phyloP scores from a whole-genome alignment of 2,888 invertebrate genomes.

The Amphipyra tragopoginis region DNA sequence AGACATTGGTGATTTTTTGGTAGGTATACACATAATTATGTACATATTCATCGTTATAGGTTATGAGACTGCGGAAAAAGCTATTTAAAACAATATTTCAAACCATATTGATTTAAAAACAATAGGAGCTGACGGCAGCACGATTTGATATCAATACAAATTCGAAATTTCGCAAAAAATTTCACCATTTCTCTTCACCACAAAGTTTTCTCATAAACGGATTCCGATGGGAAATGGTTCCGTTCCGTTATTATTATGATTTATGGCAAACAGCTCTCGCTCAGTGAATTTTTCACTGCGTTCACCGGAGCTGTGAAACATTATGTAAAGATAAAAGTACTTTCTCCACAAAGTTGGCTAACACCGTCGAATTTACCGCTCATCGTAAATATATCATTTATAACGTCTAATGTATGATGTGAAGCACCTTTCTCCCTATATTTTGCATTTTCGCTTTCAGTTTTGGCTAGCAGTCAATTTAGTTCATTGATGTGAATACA shows the following conservation, averaged over 20 bases:
- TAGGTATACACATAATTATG: too few relatives aligned
- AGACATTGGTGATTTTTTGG: too few relatives aligned
- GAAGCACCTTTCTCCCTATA: conserved; percentile 46
- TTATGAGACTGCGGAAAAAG: too few relatives aligned
- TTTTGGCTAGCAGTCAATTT: too few relatives aligned
- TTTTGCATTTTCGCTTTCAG: too few relatives aligned
- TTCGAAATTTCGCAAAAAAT: conserved; percentile 26
- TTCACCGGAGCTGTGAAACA: conserved; percentile 54
- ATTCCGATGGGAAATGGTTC: conserved; percentile 51
- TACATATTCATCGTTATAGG: too few relatives aligned
- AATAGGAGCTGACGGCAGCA: background rate
- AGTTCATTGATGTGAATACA: too few relatives aligned
- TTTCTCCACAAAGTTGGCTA: conserved; percentile 45
- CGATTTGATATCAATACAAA: background rate
- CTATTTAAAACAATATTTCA: too few relatives aligned
- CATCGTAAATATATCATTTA: conserved; percentile 54
- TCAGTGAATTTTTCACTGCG: conserved; percentile 61
- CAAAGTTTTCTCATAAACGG: conserved; percentile 48
- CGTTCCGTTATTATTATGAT: conserved; percentile 58
- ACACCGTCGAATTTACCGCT: conserved; percentile 40
- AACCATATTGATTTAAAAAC: conserved; percentile 2
- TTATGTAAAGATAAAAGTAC: conserved; percentile 60
- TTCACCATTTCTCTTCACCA: conserved; percentile 41
- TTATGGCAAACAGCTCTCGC: conserved; percentile 62
- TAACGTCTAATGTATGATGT: conserved; percentile 39